Evolutionary conservation across 2,797 vertebrate genomes (phyloP), one percentile per base, ranked within the genome.

Genomic region (Poecilia gillii): DNA sequence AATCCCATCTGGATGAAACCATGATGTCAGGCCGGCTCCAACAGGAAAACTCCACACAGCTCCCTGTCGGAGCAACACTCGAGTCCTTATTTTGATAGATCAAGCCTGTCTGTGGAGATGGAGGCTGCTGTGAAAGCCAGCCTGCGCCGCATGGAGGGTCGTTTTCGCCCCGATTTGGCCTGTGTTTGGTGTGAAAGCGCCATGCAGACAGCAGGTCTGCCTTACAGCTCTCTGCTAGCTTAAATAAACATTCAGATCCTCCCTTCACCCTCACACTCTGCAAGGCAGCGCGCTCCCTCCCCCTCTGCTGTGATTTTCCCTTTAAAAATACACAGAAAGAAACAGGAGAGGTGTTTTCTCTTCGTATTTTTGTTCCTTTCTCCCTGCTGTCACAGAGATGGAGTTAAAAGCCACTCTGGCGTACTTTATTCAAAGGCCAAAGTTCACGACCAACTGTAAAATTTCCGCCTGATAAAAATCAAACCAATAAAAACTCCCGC

Each of bases 131-230:
- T 86, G 88, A 84, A 83, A 89, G 86, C 82, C 78, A 74, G 77
- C 82, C 89, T 85, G 75, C 74, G 82, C 78, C 3, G 72, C 79
- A 47, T 75, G 33, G 57, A 68, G 83, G 80, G 78, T 87, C 64
- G 85, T 87, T 85, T 91, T 78, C 88, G 79, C 80, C 78, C 46
- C 83, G 85, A 55, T 87, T 90, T 92, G 89, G 90, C 89, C 80
- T 90, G 81, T 77, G 43, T 79, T 83, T 6, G 57, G 85, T 86
- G 88, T 86, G 89, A 89, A 80, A 82, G 85, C 70, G 36, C 82
- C 12, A 81, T 62, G 79, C 51, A 76, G 92, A 91, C 91, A 89
- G 90, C 88, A 87, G 90, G 92, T 90, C 90, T 92, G 88, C 85
- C 86, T 92, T 77, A 28, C 90, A 90, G 89, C 80, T 87, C 84